Percentiles rank a stretch among this genome's conserved stretches.
Conservation (phyloP, 2,113 vertebrate genomes). For the Clarias batrachus region DNA sequence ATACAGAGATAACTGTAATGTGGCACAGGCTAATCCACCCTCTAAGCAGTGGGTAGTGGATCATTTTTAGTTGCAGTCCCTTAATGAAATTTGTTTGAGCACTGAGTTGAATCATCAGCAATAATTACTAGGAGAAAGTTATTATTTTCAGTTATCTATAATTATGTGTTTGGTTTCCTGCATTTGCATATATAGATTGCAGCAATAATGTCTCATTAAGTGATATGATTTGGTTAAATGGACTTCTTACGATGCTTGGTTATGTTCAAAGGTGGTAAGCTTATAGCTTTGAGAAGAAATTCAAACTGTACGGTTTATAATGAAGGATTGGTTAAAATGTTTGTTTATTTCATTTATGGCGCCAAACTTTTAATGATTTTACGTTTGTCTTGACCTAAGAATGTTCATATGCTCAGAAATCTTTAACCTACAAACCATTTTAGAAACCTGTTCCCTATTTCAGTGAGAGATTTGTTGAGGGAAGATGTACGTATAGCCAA, state of each 20-base stretch:
- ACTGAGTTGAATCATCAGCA: conserved; percentile 76
- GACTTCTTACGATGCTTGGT: conserved; percentile 59
- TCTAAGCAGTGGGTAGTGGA: conserved; percentile 72
- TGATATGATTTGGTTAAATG: conserved; percentile 65
- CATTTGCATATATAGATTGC: conserved; percentile 75
- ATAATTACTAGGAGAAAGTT: conserved; percentile 73
- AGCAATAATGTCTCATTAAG: conserved; percentile 74
- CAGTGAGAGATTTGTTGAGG: conserved; percentile 4
- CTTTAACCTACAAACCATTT: background rate
- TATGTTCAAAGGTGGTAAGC: conserved; percentile 37
- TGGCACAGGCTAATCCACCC: conserved; percentile 72
- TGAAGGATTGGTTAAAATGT: background rate
- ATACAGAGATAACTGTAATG: conserved; percentile 76
- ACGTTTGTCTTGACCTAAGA: background rate
- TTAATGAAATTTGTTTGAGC: conserved; percentile 81
- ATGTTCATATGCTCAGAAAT: background rate
- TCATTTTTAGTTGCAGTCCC: conserved; percentile 76
- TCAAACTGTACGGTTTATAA: background rate
- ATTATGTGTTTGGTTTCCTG: conserved; percentile 66
- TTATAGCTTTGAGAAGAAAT: conserved; percentile 26
- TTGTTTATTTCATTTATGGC: background rate
- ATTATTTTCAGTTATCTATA: conserved; percentile 73
- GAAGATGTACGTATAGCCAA: conserved; percentile 1
- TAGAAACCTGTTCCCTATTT: conserved; percentile 17
- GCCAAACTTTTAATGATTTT: no score